Base-by-base conservation (phyloP, 2,888 invertebrate genomes). In the Ryuthela nishihirai region DNA sequence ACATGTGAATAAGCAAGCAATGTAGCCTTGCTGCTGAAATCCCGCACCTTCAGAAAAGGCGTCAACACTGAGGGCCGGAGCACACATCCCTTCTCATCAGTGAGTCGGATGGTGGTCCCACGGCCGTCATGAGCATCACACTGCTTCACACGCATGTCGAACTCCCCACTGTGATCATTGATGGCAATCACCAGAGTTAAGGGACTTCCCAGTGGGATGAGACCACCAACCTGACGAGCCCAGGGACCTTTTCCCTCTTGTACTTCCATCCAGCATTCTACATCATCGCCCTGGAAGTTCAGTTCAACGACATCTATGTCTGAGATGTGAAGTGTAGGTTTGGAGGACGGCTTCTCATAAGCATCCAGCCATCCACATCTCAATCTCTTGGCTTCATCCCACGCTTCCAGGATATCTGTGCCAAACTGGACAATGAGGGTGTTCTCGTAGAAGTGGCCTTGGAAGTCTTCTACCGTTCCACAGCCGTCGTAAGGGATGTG, bases 231-330 rank as follows among this genome's bases (percentile, higher is more conserved):
- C 1, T 92, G 91, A 10, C 91, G 85, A 12, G 92, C 91, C 92
- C 92, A 93, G 1, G 93, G 93, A 9, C 93, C 93, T 75, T 92
- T 92, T 12, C 92, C 92, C 66, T 92, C 91, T 71, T 93, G 93
- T 67, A 93, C 92, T 77, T 93, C 92, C 93, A 93, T 93, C 93
- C 93, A 93, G 71, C 93, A 93, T 72, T 93, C 93, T 32, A 93
- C 92, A 72, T 93, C 93, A 75, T 76, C 73, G 88, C 91, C 91
- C 82, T 91, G 83, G 72, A 93, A 93, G 76, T 93, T 92, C 54
- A 93, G 77, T 75, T 93, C 93, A 64, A 93, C 89, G 35, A 92
- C 90, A 73, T 93, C 92, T 69, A 93, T 80, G 76, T 93, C 93
- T 38, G 92, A 91, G 68, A 93, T 92, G 64, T 91, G 90, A 88